Evolutionary conservation across 2,797 vertebrate genomes (phyloP), one percentile per base, ranked within the genome.

Genomic region (Masticophis lateralis): DNA sequence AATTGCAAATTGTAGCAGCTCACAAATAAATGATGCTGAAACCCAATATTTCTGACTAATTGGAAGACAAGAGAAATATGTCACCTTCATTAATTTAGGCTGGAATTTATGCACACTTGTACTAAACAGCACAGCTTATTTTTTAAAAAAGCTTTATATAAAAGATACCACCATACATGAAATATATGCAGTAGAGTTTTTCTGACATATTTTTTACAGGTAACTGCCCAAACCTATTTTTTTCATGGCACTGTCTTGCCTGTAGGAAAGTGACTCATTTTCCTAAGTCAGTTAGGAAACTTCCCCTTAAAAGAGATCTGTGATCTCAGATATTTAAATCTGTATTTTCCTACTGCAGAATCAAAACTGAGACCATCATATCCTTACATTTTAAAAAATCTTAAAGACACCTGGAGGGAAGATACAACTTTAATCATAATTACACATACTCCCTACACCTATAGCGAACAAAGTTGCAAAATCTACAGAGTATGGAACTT

Each of bases 401-500:
- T 22, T 20, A 59, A 91, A 91, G 56, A 53, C 53, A 55, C 25
- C 79, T 86, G 28, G 56, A 20, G 13, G 60, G 57, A 51, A 89
- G 16, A 86, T 66, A 59, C 43, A 90, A 74, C 61, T 55, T 53
- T n/a, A 32, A 90, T 5, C 22, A 79, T 60, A 37, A 61, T 37
- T 55, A 37, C 43, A 91, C 18, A 86, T 69, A 32, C 32, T 51
- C 91, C 9, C 9, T 88, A 61, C 12, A 27, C 3, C 13, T 79
- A 83, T 8, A 27, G 16, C 79, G 66, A 1, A 91, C 1, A 51
- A 56, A 95, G 93, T 88, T 90, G 94, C 86, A 93, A 90, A 93
- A 95, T 90, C 94, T 89, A 94, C 94, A 95, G 94, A 95, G 92
- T 57, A 69, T 53, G 55, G 63, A 51, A 12, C 51, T 53, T 61